Conservation (phyloP, 2,888 invertebrate species). For the Sceliomorpha sp. region DNA sequence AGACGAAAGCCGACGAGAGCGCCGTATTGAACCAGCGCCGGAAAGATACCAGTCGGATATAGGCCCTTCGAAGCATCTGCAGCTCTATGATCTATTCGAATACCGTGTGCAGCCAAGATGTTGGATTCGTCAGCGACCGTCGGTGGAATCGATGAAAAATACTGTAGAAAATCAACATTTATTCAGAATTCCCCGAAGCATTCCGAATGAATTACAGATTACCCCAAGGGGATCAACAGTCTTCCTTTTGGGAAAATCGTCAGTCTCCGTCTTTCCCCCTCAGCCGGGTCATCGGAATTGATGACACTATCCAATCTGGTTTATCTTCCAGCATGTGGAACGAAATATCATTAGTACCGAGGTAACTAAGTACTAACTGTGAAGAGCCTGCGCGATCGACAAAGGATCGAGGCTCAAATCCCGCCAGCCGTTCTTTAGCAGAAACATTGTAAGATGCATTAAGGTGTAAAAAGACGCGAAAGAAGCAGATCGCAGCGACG, state of each 20-base stretch:
- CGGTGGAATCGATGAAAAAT: no score
- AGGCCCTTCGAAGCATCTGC: conserved; percentile 49
- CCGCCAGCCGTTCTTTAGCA: conserved; percentile 25
- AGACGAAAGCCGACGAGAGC: conserved; percentile 16
- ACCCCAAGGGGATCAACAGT: no score
- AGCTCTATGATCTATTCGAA: conserved; percentile 51
- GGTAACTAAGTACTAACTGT: no score
- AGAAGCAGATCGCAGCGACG: conserved; percentile 50
- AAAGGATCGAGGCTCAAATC: conserved; percentile 13
- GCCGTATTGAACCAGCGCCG: conserved; percentile 16
- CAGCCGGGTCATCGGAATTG: no score
- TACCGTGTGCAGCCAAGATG: conserved; percentile 15
- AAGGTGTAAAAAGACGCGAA: conserved; percentile 41
- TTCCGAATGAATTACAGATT: no score
- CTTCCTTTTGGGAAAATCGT: no score
- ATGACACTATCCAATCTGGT: no score
- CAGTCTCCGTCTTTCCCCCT: no score
- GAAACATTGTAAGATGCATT: conserved; percentile 34
- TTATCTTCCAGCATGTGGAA: no score
- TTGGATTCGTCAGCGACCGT: not conserved
- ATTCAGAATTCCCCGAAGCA: no score
- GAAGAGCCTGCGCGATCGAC: not conserved
- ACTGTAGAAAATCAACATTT: no score
- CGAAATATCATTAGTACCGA: no score
- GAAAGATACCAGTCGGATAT: conserved; percentile 56